phyloP scores from a whole-genome alignment of 2,113 vertebrate genomes.

The Aphelocoma coerulescens region DNA sequence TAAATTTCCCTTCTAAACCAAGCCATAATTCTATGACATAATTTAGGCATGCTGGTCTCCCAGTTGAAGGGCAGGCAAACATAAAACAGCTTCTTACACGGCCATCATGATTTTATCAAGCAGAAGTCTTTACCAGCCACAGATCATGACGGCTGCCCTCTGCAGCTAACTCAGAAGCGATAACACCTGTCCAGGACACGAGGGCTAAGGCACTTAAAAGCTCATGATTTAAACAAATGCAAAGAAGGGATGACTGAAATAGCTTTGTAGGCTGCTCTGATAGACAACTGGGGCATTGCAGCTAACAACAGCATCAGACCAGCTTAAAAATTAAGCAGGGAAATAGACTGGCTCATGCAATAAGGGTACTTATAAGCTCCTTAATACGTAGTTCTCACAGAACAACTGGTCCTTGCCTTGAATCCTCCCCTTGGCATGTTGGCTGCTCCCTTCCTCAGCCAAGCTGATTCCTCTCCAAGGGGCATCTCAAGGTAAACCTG shows the following conservation, averaged over 20 bases:
- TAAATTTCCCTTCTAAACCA: not conserved
- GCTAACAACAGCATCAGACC: constrained; percentile 14
- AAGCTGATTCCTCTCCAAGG: not conserved
- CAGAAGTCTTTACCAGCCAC: not conserved
- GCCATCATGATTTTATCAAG: not conserved
- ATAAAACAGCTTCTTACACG: not conserved
- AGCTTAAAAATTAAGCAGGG: constrained; percentile 41
- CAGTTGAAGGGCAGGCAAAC: not conserved
- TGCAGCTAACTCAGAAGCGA: not conserved
- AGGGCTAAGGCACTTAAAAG: constrained; percentile 34
- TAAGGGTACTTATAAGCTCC: constrained; percentile 2
- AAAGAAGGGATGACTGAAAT: not conserved
- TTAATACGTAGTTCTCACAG: not conserved
- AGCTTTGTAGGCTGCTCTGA: not conserved
- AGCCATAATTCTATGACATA: not conserved
- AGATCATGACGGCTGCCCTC: not conserved
- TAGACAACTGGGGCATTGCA: not conserved
- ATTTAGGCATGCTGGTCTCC: not conserved
- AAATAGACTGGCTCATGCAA: constrained; percentile 9
- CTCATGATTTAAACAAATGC: not conserved
- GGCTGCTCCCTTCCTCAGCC: not conserved
- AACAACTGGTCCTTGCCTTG: not conserved
- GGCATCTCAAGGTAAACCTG: not conserved
- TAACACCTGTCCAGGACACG: not conserved
- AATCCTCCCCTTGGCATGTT: not conserved